phyloP scores from a whole-genome alignment of 2,888 invertebrate species.

The Meiosimyza platycephala region DNA sequence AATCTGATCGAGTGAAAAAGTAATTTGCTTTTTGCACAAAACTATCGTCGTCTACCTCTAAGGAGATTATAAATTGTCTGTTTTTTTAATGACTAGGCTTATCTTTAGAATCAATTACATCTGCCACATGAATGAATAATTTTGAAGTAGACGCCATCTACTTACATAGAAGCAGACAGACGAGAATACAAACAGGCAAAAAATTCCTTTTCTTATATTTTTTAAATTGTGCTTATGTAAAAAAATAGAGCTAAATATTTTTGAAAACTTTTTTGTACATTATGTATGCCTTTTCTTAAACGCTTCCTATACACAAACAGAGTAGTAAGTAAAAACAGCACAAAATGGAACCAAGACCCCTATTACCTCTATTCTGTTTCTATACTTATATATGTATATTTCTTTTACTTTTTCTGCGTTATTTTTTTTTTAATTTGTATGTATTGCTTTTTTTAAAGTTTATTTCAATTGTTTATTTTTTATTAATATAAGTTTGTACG shows the following conservation, averaged over 20 bases:
- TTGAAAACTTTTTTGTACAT: too few species aligned
- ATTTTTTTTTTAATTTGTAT: constrained; percentile 31
- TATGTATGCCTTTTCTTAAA: too few species aligned
- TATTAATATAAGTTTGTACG: too few species aligned
- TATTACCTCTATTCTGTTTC: constrained; percentile 33
- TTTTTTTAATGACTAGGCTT: constrained; percentile 11
- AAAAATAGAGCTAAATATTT: too few species aligned
- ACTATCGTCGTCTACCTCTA: too few species aligned
- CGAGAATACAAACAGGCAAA: not conserved
- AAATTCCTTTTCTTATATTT: constrained; percentile 25
- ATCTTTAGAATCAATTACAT: too few species aligned
- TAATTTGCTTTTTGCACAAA: too few species aligned
- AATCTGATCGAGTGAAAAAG: too few species aligned
- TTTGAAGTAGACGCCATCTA: too few species aligned
- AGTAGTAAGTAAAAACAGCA: constrained; percentile 2
- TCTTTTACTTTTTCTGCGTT: not conserved
- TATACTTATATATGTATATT: not conserved
- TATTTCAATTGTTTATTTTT: constrained; percentile 8
- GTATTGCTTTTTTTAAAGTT: constrained; percentile 25
- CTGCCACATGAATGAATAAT: too few species aligned
- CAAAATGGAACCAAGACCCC: constrained; percentile 33
- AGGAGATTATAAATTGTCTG: not conserved
- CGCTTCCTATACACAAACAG: not conserved
- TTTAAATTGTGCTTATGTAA: constrained; percentile 14
- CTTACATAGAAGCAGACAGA: constrained; percentile 7